These are phyloP conservation scores for Macrotis lagotis DNA, from an alignment of 2,113 vertebrate genomes.

Conservation along the genomic window DNA sequence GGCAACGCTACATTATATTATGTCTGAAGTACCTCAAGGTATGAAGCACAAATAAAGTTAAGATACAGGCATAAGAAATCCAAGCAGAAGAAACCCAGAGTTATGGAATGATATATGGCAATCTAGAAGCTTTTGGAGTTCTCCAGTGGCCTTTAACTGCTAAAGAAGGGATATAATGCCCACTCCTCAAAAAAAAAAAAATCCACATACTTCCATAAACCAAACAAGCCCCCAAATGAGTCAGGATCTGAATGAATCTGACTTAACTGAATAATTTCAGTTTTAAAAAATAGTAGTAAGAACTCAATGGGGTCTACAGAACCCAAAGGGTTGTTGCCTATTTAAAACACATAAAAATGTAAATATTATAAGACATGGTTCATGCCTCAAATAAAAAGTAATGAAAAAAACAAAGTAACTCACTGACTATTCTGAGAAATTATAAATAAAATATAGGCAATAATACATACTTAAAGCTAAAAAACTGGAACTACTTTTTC, in stretches of 20 bases:
- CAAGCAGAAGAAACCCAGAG: not conserved
- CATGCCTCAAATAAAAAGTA: not conserved
- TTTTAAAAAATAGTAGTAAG: slow-evolving; percentile 30
- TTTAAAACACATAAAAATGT: not conserved
- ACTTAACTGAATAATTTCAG: not conserved
- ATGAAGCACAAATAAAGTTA: not conserved
- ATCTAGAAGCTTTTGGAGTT: not conserved
- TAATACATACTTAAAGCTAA: not conserved
- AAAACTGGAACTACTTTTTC: not conserved
- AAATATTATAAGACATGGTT: not conserved
- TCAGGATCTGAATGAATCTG: not conserved
- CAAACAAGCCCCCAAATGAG: not conserved
- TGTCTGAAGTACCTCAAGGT: not conserved
- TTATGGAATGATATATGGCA: not conserved
- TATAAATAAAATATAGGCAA: not conserved
- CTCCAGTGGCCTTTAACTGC: not conserved
- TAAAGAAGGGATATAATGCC: slow-evolving; percentile 6
- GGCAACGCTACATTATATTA: not conserved
- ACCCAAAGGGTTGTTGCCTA: not conserved
- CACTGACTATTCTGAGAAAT: not conserved
- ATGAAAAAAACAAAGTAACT: slow-evolving; percentile 15
- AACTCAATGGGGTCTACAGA: slow-evolving; percentile 12
- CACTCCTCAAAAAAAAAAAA: not conserved
- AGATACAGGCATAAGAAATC: not conserved
- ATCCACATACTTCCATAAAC: not conserved